Evolutionary conservation across 2,888 invertebrate genomes (phyloP), one percentile per base, ranked within the genome.

Genomic region (Pheosia gnoma): DNA sequence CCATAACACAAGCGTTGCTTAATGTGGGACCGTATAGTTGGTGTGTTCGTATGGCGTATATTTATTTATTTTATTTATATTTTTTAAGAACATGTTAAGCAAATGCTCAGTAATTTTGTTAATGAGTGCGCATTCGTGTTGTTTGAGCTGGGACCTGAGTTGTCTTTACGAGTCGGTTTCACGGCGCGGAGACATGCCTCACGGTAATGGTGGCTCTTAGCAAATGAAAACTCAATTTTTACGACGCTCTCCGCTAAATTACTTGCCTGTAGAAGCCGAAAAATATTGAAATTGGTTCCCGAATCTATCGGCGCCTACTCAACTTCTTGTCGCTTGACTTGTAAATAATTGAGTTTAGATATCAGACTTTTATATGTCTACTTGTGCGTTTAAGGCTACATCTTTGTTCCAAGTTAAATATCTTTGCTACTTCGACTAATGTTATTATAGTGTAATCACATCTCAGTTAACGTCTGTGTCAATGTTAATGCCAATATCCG

Each of bases 151-250:
- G 59, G 63, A 55, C 54, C 66, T 58, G 63, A 67, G 61, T 63
- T 25, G 70, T 72, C 75, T 86, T 82, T 81, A 84, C 79, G 76
- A 76, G 66, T 71, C 71, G 63, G 67, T 76, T 83, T 81, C 84
- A 84, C 77, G 81, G 77, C 79, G 83, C 75, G 70, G 75, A 81
- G 82, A 82, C 84, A 81, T 79, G 82, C 68, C 70, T 81, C 79
- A 79, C 72, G 68, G 77, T 83, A 86, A 86, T 84, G 78, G 81
- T 71, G 63, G 84, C 89, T 88, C 85, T 91, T 90, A 87, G 86
- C 85, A 84, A 90, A 91, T 89, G 85, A 89, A 89, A 88, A 87
- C 82, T 85, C 82, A 76, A 87, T 90, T 89, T 85, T 90, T 88
- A 90, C 81, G 85, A 87, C 76, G 86, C 87, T 86, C 82, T 88